Percentiles rank a stretch among this genome's conserved stretches.
phyloP scores from a whole-genome alignment of 1,140 invertebrate genomes.

The Vanessa atalanta region DNA sequence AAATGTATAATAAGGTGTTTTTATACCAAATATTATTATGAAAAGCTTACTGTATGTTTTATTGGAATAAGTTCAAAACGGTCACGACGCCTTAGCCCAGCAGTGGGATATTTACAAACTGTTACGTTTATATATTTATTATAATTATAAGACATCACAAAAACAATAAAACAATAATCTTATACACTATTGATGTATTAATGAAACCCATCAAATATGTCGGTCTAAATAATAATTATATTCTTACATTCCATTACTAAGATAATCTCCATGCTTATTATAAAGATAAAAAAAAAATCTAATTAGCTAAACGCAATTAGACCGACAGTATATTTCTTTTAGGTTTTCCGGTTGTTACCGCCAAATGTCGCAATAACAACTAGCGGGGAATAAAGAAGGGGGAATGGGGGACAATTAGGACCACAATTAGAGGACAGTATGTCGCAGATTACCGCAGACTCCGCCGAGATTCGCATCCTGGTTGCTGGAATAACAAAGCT shows the following conservation, averaged over 20 bases:
- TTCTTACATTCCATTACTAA: not conserved
- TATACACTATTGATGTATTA: too few relatives aligned
- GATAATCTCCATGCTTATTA: not conserved
- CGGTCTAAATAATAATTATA: too few relatives aligned
- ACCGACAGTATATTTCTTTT: conserved; percentile 37
- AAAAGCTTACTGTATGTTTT: too few relatives aligned
- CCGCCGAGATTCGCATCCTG: conserved; percentile 64
- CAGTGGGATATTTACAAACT: too few relatives aligned
- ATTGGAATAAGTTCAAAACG: too few relatives aligned
- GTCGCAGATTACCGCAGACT: conserved; percentile 74
- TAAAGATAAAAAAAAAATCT: conserved; percentile 12
- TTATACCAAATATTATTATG: too few relatives aligned
- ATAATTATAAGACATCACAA: too few relatives aligned
- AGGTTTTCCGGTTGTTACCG: conserved; percentile 41
- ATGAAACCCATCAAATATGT: too few relatives aligned
- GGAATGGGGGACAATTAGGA: conserved; percentile 72
- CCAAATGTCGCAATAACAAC: conserved; percentile 53
- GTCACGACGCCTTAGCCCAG: too few relatives aligned
- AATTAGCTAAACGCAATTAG: conserved; percentile 20
- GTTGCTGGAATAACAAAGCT: conserved; percentile 59
- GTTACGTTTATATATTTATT: too few relatives aligned
- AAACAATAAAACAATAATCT: too few relatives aligned
- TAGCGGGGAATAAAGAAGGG: conserved; percentile 61
- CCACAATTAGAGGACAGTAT: conserved; percentile 80
- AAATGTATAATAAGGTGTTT: too few relatives aligned